Conservation (phyloP, 1,140 invertebrate genomes). For the Dendrolimus punctatus region DNA sequence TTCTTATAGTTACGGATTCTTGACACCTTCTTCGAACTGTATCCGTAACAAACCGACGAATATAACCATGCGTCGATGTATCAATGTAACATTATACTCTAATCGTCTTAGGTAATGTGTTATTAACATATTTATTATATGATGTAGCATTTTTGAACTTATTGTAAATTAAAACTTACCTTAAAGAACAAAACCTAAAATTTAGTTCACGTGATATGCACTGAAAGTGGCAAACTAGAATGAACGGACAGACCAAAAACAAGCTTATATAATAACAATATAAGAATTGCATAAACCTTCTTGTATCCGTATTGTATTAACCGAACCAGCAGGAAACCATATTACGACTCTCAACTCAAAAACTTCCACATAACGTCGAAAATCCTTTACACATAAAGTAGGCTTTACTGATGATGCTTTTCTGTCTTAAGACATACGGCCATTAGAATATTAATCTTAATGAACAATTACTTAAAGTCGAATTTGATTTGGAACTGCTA, state of each 20-base stretch:
- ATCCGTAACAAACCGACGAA: too few species aligned
- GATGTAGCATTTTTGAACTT: background rate
- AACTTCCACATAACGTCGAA: background rate
- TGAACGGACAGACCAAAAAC: constrained; percentile 39
- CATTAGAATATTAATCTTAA: background rate
- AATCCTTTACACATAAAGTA: too few species aligned
- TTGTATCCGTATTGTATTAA: constrained; percentile 43
- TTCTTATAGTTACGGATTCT: too few species aligned
- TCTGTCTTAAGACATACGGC: too few species aligned
- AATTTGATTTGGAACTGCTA: background rate
- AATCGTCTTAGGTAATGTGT: too few species aligned
- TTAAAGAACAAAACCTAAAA: constrained; percentile 13
- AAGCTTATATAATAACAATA: constrained; percentile 66
- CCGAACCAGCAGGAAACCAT: constrained; percentile 6
- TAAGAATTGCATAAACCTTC: constrained; percentile 65
- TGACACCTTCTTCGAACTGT: too few species aligned
- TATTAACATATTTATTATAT: background rate
- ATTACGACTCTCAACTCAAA: constrained; percentile 11
- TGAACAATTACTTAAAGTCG: constrained; percentile 14
- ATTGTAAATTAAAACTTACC: constrained; percentile 18
- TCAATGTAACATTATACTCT: too few species aligned
- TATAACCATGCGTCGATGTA: too few species aligned
- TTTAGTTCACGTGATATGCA: constrained; percentile 54
- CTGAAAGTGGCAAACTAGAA: constrained; percentile 43
- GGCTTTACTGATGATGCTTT: too few species aligned